Base-by-base conservation (phyloP, 2,797 vertebrate species). In the Todus mexicanus region DNA sequence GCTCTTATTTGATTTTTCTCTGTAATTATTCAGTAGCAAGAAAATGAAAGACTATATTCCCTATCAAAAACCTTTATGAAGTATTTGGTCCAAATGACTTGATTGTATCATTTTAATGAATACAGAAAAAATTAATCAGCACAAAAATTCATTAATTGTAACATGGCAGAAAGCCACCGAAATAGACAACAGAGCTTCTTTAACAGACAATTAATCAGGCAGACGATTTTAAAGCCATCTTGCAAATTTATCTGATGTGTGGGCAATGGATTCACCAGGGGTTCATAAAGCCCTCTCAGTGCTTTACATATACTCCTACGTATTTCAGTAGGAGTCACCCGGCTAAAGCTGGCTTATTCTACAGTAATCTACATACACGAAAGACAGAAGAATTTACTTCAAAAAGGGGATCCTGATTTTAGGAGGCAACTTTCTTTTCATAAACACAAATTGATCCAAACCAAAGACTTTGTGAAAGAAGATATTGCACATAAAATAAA, bases 71-170 rank as follows among this genome's bases (percentile, higher is more conserved):
- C 12, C 33, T 85, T 85, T 85, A 90, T 90, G 87, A 90, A 93
- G 74, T 79, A 78, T 93, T 92, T 92, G 69, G 48, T 72, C 59
- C 23, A 78, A 95, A 81, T 92, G 37, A 56, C 75, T 81, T 66
- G 89, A 94, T 95, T 84, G 31, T 93, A 94, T 96, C 72, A 60
- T 85, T 95, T 94, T 94, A 95, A 96, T 96, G 78, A 94, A 90
- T 53, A 73, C 25, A 73, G 69, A 82, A 90, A 87, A 94, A 95
- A 81, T 83, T 70, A 94, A 92, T 85, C 59, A 94, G 66, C 75
- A 70, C 16, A 42, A 94, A 77, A 94, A 60, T 37, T 71, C 51
- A 65, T 94, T 95, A 95, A 92, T 92, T 95, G 40, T 69, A 91
- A 89, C 50, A 45, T 26, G 37, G n/a, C 59, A 95, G 81, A 89